Conservation (phyloP, 2,113 vertebrate genomes). For the Emberiza fucata region DNA sequence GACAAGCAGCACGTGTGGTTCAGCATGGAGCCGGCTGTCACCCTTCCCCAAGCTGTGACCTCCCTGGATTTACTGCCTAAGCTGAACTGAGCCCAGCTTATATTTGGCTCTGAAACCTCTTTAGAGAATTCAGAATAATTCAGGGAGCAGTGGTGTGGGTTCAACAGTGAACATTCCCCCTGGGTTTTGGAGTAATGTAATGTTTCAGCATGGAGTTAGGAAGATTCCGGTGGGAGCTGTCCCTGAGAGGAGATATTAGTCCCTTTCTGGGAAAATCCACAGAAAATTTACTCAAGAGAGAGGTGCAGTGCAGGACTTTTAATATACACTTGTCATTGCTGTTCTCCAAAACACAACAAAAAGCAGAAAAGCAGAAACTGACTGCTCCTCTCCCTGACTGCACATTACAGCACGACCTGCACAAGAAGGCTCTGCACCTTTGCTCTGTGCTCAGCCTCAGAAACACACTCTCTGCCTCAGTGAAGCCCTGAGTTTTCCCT, state of each 20-base stretch:
- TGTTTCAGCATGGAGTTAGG: neutral
- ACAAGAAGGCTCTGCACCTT: neutral
- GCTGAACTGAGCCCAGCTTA: neutral
- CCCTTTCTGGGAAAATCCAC: neutral
- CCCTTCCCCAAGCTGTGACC: neutral
- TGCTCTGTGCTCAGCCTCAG: neutral
- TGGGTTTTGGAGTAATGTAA: neutral
- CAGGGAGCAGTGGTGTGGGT: neutral
- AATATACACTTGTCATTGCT: neutral
- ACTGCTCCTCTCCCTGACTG: neutral
- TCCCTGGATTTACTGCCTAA: neutral
- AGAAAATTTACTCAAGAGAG: neutral
- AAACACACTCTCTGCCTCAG: neutral
- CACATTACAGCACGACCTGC: neutral
- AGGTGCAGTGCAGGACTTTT: neutral
- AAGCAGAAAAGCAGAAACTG: neutral
- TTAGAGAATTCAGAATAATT: neutral
- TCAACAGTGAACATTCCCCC: neutral
- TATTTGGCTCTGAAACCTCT: neutral
- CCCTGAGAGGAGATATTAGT: neutral
- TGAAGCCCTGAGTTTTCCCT: neutral
- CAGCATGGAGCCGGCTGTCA: neutral
- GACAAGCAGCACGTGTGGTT: neutral
- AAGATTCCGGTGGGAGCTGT: neutral
- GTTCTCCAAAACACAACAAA: neutral